Conservation (phyloP, 2,113 vertebrate genomes). For the Triplophysa siluroides region DNA sequence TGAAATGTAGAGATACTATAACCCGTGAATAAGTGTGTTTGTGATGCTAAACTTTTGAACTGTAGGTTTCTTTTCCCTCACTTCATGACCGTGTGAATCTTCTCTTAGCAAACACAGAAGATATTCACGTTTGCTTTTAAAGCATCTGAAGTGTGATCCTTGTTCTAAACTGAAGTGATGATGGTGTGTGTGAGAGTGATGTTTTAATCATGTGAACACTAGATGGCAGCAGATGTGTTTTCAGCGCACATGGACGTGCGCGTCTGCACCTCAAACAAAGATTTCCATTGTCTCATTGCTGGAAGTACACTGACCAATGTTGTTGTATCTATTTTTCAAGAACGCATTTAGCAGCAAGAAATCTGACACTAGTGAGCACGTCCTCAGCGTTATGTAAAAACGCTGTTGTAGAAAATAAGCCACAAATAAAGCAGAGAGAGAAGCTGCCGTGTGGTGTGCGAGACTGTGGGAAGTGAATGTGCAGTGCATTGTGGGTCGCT, state of each 20-base stretch:
- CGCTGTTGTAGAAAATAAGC: too few species aligned
- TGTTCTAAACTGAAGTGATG: too few species aligned
- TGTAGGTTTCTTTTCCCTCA: too few species aligned
- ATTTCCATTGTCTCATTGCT: constrained; percentile 61
- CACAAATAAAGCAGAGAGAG: neutral
- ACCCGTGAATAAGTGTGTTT: too few species aligned
- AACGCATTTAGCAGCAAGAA: neutral
- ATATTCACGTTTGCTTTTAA: too few species aligned
- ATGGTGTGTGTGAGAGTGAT: too few species aligned
- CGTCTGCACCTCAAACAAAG: constrained; percentile 54
- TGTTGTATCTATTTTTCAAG: neutral
- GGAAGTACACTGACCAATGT: constrained; percentile 58
- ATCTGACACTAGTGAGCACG: neutral
- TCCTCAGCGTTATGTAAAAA: neutral
- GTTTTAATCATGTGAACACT: constrained; percentile 52
- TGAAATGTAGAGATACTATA: too few species aligned
- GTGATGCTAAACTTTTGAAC: too few species aligned
- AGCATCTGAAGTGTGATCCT: too few species aligned
- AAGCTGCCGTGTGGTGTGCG: constrained; percentile 7
- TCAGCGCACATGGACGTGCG: constrained; percentile 19
- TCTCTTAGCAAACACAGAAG: too few species aligned
- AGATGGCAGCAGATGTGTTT: constrained; percentile 70
- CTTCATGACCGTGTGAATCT: too few species aligned
- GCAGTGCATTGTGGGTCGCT: constrained; percentile 36
- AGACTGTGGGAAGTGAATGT: constrained; percentile 32